phyloP scores from a whole-genome alignment of 2,113 vertebrate genomes.

The Poicephalus gulielmi region DNA sequence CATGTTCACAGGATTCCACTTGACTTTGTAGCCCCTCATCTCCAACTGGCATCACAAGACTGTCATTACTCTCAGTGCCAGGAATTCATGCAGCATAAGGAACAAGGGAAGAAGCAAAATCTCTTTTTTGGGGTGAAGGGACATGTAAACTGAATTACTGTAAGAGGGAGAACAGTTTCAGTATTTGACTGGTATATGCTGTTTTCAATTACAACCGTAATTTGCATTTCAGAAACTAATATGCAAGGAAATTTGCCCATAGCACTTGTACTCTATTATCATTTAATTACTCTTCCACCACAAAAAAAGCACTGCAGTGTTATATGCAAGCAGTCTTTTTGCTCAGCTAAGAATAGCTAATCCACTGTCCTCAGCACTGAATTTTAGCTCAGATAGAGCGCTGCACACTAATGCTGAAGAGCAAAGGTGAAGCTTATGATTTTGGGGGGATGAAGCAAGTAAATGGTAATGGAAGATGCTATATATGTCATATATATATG shows the following conservation, averaged over 20 bases:
- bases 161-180: background rate
- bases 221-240: background rate
- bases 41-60: background rate
- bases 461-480: background rate
- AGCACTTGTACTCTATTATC: background rate
- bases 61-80: background rate
- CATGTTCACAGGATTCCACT: background rate
- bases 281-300: background rate
- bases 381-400: background rate
- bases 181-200: background rate
- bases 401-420: background rate
- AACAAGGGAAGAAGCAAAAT: background rate
- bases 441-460: background rate
- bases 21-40: background rate
- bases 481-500: background rate
- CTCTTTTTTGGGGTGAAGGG: background rate
- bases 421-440: background rate
- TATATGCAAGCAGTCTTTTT: background rate
- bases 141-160: background rate
- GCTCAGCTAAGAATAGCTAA: background rate
- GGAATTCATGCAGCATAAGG: background rate
- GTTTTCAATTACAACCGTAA: background rate
- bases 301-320: background rate
- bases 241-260: background rate
- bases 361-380: background rate